Evolutionary conservation across 2,888 invertebrate genomes (phyloP).

Genomic region (Agrochola circellaris): DNA sequence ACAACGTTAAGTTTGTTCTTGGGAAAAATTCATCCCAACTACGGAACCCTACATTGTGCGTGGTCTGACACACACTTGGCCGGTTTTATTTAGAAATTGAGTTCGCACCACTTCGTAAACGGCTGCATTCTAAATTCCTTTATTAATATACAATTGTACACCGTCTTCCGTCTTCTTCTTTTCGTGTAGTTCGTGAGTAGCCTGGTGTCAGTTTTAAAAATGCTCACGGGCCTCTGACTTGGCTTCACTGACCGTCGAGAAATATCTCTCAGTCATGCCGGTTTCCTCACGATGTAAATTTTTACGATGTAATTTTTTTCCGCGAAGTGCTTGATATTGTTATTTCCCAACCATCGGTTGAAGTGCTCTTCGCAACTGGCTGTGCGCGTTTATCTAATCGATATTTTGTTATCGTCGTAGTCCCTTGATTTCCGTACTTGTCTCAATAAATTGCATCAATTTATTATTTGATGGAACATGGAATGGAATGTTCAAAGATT

Average conservation of each 20-base stretch:
- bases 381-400: constrained; percentile 59
- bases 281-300: no score
- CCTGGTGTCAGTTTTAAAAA: no score
- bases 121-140: constrained; percentile 9
- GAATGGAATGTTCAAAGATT: constrained; percentile 37
- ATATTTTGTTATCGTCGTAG: constrained; percentile 43
- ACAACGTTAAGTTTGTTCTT: no score
- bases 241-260: no score
- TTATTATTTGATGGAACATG: constrained; percentile 32
- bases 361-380: constrained; percentile 51
- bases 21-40: no score
- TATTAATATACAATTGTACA: background rate
- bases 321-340: constrained; percentile 35
- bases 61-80: no score
- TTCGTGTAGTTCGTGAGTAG: no score
- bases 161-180: no score
- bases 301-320: constrained; percentile 1
- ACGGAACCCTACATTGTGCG: no score
- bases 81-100: constrained; percentile 64
- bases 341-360: constrained; percentile 36
- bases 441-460: constrained; percentile 45
- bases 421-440: constrained; percentile 50
- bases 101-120: constrained; percentile 49
- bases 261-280: no score
- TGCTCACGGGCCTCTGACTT: no score